Evolutionary conservation across 2,888 invertebrate genomes (phyloP).

Genomic region (Eucera pruinosa): DNA sequence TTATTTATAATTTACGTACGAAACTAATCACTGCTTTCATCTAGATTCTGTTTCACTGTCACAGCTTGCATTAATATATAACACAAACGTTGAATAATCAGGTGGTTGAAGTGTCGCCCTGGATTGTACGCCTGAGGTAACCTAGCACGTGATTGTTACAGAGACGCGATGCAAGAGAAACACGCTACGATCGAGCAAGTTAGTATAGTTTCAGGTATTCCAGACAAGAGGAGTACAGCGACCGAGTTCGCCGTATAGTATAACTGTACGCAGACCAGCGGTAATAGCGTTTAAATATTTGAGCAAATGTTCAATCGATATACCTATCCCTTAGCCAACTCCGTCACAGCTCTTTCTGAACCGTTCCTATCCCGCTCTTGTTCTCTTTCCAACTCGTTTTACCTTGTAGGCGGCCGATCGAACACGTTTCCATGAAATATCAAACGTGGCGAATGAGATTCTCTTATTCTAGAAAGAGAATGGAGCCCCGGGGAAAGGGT

Average conservation of each 20-base stretch:
- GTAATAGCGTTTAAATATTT: slow-evolving; percentile 83
- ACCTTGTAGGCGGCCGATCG: slow-evolving; percentile 59
- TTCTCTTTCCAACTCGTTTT: slow-evolving; percentile 68
- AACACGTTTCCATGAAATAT: slow-evolving; percentile 80
- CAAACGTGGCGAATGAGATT: slow-evolving; percentile 78
- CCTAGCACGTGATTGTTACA: background rate
- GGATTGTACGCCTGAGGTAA: background rate
- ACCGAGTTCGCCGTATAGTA: slow-evolving; percentile 61
- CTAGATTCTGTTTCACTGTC: background rate
- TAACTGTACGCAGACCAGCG: slow-evolving; percentile 72
- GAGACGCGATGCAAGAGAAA: background rate
- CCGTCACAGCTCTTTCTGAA: slow-evolving; percentile 62
- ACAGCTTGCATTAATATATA: background rate
- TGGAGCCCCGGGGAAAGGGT: slow-evolving; percentile 35
- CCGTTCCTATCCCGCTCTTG: slow-evolving; percentile 54
- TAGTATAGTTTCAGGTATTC: slow-evolving; percentile 44
- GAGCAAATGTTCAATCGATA: slow-evolving; percentile 82
- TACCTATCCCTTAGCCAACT: slow-evolving; percentile 70
- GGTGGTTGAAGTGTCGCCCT: background rate
- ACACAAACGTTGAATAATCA: background rate
- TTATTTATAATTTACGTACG: too few species aligned
- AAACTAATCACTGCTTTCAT: background rate
- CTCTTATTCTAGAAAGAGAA: slow-evolving; percentile 69
- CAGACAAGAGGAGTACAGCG: slow-evolving; percentile 32
- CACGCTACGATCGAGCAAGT: slow-evolving; percentile 15